These are phyloP conservation scores for Lasioglossum morio DNA, from an alignment of 2,888 invertebrate species.

Conservation along the genomic window DNA sequence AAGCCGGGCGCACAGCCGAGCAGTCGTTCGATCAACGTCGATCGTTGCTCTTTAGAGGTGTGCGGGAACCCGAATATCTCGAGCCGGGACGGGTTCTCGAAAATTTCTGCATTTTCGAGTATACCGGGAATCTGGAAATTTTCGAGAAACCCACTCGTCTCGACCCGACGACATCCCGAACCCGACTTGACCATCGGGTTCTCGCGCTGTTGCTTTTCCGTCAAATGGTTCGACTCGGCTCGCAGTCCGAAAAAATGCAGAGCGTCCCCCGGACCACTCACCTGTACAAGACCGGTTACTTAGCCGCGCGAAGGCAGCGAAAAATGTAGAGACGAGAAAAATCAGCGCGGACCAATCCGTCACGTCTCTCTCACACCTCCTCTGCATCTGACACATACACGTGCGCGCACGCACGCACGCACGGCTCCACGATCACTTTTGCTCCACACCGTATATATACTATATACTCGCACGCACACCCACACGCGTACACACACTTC, in stretches of 20 bases:
- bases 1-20: slow-evolving; percentile 52
- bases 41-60: neutral
- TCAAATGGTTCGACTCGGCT: slow-evolving; percentile 34
- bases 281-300: slow-evolving; percentile 57
- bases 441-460: slow-evolving; percentile 12
- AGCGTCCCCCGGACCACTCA: slow-evolving; percentile 50
- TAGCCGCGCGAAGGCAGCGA: slow-evolving; percentile 36
- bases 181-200: neutral
- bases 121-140: neutral
- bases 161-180: too few species aligned
- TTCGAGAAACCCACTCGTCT: neutral
- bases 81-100: neutral
- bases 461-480: neutral
- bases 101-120: neutral
- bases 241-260: slow-evolving; percentile 37
- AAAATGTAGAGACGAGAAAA: slow-evolving; percentile 52
- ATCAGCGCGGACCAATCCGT: slow-evolving; percentile 55
- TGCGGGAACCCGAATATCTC: neutral
- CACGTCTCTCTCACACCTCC: slow-evolving; percentile 68
- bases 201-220: slow-evolving; percentile 24
- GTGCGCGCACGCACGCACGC: neutral
- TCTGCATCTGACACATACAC: slow-evolving; percentile 58
- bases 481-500: slow-evolving; percentile 49
- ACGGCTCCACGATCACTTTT: slow-evolving; percentile 18
- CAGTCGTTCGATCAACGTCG: slow-evolving; percentile 49